phyloP scores from a whole-genome alignment of 1,140 invertebrate species.

The Pomacea maculata region DNA sequence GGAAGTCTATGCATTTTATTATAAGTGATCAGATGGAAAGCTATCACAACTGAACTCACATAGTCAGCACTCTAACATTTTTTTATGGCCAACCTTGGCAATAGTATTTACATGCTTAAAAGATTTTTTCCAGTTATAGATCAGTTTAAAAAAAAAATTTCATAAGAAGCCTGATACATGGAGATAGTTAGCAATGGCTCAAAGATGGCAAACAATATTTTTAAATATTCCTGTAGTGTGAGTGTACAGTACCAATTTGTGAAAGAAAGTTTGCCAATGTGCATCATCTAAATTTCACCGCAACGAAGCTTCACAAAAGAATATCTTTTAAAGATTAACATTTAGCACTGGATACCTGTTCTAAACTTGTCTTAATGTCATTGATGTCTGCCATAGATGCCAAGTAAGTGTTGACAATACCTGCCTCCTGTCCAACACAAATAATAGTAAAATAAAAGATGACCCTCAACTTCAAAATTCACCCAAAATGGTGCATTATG shows the following conservation, averaged over 20 bases:
- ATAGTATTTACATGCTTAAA: too few species aligned
- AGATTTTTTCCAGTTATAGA: too few species aligned
- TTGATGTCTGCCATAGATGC: constrained; percentile 46
- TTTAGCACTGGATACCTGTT: constrained; percentile 32
- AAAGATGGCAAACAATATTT: not conserved
- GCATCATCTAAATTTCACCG: not conserved
- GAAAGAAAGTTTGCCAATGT: not conserved
- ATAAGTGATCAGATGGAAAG: not conserved
- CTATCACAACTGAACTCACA: not conserved
- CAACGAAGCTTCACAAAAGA: not conserved
- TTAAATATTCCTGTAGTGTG: not conserved
- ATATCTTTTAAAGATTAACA: not conserved
- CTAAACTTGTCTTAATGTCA: constrained; percentile 38
- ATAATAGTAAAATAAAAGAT: constrained; percentile 11
- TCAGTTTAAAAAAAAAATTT: too few species aligned
- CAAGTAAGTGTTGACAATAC: constrained; percentile 46
- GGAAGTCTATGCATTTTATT: not conserved
- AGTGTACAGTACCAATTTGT: too few species aligned
- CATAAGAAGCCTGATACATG: too few species aligned
- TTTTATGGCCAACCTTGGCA: too few species aligned
- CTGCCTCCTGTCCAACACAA: constrained; percentile 40
- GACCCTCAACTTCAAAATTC: not conserved
- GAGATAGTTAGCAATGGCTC: too few species aligned
- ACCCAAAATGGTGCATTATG: not conserved
- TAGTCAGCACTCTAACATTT: too few species aligned